Base-by-base conservation (phyloP, 1,140 invertebrate species). In the Asbolus verrucosus region DNA sequence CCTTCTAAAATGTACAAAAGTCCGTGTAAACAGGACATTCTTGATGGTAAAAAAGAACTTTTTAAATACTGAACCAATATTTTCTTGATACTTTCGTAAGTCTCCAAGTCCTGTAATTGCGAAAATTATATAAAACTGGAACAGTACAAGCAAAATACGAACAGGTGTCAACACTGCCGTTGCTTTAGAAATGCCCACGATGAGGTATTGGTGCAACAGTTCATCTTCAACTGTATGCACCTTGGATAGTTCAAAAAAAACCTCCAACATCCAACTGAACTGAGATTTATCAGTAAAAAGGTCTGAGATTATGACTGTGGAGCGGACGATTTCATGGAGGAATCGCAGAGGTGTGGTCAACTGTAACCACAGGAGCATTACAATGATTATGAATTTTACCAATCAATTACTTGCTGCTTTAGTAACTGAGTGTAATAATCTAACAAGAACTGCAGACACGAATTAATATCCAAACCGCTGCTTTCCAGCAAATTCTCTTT, bases 391-490 rank as follows among this genome's bases (percentile, higher is more conserved):
- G 14, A 61, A 30, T 61, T 4, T 9, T 30, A 30, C 2, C 9
- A 41, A 41, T 1, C 19, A 46, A 46, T 66, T 68, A 79, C 86
- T 77, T 86, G 83, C 8, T 81, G 76, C 30, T 87, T 84, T 60
- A 92, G 82, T 89, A 92, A 92, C 30, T 93, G 90, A 0, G 88
- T 85, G 68, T 93, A 94, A 1, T 94, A 85, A 76, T 95, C 93
- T 69, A 95, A 84, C 0, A 95, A 80, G 73, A 95, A 90, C 76
- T 93, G 91, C n/a, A 95, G 78, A 83, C 94, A 96, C 5, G 94
- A 95, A 76, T 92, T 90, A 3, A 95, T 82, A 80, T 96, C 94
- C 1, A 95, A 84, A 0, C 89, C 89, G 60, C 83, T 84, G 6
- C 82, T 80, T 43, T 84, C 77, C 1, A 87, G 65, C 1, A 81